Percentiles rank a stretch among this genome's conserved stretches.
Evolutionary conservation across 2,113 vertebrate species (phyloP).

Genomic region (Toxostoma redivivum): DNA sequence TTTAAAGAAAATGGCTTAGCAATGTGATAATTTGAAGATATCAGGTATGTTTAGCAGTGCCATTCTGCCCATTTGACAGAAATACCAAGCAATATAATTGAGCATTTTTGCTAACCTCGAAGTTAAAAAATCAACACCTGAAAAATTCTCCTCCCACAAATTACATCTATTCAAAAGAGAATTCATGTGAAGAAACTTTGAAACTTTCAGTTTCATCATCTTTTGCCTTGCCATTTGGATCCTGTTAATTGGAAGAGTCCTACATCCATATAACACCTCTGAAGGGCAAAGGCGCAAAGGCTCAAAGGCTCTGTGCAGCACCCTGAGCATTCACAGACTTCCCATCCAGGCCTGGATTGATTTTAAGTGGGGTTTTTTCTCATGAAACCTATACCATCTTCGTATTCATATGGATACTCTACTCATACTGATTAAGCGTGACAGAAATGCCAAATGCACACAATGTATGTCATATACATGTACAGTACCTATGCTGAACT

Average conservation of each 20-base stretch:
- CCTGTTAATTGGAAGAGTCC: neutral
- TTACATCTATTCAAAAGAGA: neutral
- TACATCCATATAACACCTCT: neutral
- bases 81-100: neutral
- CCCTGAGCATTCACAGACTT: neutral
- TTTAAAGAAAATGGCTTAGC: neutral
- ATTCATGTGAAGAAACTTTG: neutral
- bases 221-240: neutral
- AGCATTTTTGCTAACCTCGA: neutral
- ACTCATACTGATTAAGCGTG: neutral
- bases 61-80: neutral
- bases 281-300: neutral
- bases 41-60: neutral
- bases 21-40: neutral
- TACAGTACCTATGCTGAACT: neutral
- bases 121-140: neutral
- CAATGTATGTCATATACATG: neutral
- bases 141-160: neutral
- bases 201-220: neutral
- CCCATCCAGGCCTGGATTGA: neutral
- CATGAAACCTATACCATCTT: neutral
- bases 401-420: neutral
- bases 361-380: accelerated
- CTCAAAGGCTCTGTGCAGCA: neutral
- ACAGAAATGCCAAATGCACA: neutral